Conservation (phyloP, 2,888 invertebrate species). For the Epinotia ramella region DNA sequence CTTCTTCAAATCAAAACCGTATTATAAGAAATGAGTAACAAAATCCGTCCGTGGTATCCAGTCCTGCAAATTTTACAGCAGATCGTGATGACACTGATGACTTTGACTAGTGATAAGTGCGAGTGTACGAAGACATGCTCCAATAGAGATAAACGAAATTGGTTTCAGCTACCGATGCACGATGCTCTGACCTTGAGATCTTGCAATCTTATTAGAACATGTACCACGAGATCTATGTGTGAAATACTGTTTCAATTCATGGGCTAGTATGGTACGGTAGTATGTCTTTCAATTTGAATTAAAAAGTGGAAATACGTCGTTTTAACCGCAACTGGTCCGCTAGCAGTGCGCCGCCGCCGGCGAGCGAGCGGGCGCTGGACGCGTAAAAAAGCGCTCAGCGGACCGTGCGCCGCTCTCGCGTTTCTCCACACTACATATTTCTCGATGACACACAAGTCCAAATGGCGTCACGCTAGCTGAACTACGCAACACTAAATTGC, state of each 20-base stretch:
- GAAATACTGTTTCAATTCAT: not conserved
- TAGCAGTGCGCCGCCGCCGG: slow-evolving; percentile 42
- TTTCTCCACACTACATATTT: slow-evolving; percentile 81
- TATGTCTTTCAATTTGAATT: too few species aligned
- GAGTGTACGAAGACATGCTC: not conserved
- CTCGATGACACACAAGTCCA: slow-evolving; percentile 72
- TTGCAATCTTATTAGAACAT: not conserved
- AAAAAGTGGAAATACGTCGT: not conserved
- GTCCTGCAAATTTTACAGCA: not conserved
- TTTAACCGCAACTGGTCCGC: slow-evolving; percentile 10
- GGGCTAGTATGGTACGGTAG: not conserved
- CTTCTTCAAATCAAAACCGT: not conserved
- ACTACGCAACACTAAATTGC: slow-evolving; percentile 53
- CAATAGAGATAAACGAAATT: not conserved
- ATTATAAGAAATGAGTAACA: not conserved
- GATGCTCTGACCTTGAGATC: not conserved
- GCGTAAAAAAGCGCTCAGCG: slow-evolving; percentile 70
- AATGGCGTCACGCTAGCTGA: slow-evolving; percentile 74
- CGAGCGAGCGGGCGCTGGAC: slow-evolving; percentile 51
- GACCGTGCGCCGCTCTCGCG: slow-evolving; percentile 76
- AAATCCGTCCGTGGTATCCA: not conserved
- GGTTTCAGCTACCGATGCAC: not conserved
- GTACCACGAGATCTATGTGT: not conserved
- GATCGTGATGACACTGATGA: not conserved
- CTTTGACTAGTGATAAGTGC: not conserved